phyloP scores from a whole-genome alignment of 1,140 invertebrate genomes.

The Helicorthomorpha holstii region DNA sequence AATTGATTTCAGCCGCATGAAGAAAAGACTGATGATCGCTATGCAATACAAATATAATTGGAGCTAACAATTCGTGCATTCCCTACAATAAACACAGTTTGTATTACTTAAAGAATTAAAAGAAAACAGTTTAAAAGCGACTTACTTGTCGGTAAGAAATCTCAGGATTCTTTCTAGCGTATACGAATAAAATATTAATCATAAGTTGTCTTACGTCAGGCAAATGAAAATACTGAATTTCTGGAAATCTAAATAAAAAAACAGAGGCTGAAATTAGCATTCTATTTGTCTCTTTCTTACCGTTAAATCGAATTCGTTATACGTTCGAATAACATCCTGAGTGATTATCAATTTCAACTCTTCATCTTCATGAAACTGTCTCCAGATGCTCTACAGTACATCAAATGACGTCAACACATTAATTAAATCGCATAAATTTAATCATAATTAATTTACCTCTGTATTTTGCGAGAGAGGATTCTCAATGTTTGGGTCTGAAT shows the following conservation, averaged over 20 bases:
- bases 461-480: slow-evolving; percentile 36
- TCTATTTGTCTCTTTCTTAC: too few relatives aligned
- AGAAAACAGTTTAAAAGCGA: slow-evolving; percentile 5
- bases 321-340: slow-evolving; percentile 61
- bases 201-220: slow-evolving; percentile 46
- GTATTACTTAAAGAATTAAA: too few relatives aligned
- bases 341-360: slow-evolving; percentile 50
- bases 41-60: slow-evolving; percentile 52
- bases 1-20: slow-evolving; percentile 27
- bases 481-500: slow-evolving; percentile 18
- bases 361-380: slow-evolving; percentile 60
- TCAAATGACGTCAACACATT: background rate
- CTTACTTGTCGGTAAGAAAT: slow-evolving; percentile 52
- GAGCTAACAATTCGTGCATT: slow-evolving; percentile 68
- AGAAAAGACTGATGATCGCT: slow-evolving; percentile 47
- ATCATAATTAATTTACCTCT: slow-evolving; percentile 22
- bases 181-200: slow-evolving; percentile 51
- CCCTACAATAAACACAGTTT: slow-evolving; percentile 30
- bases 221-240: slow-evolving; percentile 55
- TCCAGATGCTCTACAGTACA: slow-evolving; percentile 49
- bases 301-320: too few relatives aligned
- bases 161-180: slow-evolving; percentile 48
- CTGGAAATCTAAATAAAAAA: slow-evolving; percentile 53
- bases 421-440: slow-evolving; percentile 1
- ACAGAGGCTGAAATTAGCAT: too few relatives aligned